Base-by-base conservation (phyloP, 1,140 invertebrate species). In the Dendrolimus punctatus region DNA sequence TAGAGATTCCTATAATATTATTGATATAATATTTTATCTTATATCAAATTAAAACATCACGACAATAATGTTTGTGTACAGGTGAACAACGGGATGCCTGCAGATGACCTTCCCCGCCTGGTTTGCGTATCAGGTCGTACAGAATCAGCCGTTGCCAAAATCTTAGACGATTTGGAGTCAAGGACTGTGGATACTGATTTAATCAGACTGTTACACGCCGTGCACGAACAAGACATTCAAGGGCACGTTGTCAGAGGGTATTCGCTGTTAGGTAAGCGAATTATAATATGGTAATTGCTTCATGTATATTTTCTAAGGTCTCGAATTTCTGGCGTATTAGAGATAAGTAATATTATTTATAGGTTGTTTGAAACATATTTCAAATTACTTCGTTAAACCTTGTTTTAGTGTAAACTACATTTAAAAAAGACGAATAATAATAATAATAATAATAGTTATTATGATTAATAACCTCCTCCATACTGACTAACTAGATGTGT, bases 121-220 rank as follows among this genome's bases (percentile, higher is more conserved):
- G 73, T 90, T 5, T 88, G 87, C 9, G 85, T 81, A 45, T 90
- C 90, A 38, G 89, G 90, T 2, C 80, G 90, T 40, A 90, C 88
- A 0, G 86, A 90, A 61, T 83, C 95, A 54, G 91, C 93, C 4
- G 89, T 97, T 0, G 84, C 91, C 41, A 73, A 75, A 48, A 85
- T 97, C 43, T 82, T 98, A 6, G 83, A 92, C 56, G 89, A 92
- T 52, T 75, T 94, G 10, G 87, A 89, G 55, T 90, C 83, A 36
- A 87, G 88, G 57, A 85, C 89, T 0, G 63, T 91, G 6, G 91
- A 92, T 64, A 80, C 76, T 0, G 91, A 92, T 58, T 85, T 88
- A 50, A 64, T 91, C 40, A 70, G 80, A 40, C 65, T 92, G n/a
- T 63, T 90, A 44, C 90, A 92, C 57, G 73, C 85, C 40, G 83